These are phyloP conservation scores for Eupithecia centaureata DNA, from an alignment of 2,888 invertebrate genomes.

Conservation along the genomic window DNA sequence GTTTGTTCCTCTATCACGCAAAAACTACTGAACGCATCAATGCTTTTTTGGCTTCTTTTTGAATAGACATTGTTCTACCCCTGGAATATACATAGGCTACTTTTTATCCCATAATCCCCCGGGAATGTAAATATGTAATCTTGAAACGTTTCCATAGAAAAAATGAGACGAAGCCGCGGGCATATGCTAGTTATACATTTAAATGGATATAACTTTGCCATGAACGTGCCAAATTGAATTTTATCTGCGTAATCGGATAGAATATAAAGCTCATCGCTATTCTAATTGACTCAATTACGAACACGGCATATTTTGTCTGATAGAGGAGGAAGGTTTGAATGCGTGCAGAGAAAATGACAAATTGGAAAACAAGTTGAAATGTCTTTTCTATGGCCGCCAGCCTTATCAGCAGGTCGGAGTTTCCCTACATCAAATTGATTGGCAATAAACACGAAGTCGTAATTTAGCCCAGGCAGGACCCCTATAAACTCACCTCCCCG, in stretches of 20 bases:
- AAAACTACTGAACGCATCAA: no score
- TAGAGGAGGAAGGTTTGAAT: slow-evolving; percentile 8
- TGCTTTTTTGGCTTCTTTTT: no score
- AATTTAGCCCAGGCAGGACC: slow-evolving; percentile 32
- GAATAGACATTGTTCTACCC: no score
- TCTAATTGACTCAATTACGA: slow-evolving; percentile 50
- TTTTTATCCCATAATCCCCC: no score
- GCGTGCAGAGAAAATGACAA: neutral
- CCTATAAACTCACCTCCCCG: slow-evolving; percentile 36
- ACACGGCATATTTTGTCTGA: slow-evolving; percentile 15
- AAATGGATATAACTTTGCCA: slow-evolving; percentile 49
- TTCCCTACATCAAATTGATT: slow-evolving; percentile 30
- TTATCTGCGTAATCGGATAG: slow-evolving; percentile 47
- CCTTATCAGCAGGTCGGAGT: slow-evolving; percentile 2
- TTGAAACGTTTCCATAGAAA: no score
- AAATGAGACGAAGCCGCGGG: no score
- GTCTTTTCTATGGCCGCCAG: slow-evolving; percentile 19
- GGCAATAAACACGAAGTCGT: slow-evolving; percentile 34
- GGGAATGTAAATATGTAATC: no score
- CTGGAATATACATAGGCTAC: no score
- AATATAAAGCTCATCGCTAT: slow-evolving; percentile 50
- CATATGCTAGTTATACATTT: no score
- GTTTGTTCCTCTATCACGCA: no score
- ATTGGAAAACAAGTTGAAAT: slow-evolving; percentile 19
- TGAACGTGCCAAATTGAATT: slow-evolving; percentile 61